These are phyloP conservation scores for Hexactinellida sp. DNA, from an alignment of 37 sponge, comb jelly and placozoan genomes.

Conservation along the genomic window DNA sequence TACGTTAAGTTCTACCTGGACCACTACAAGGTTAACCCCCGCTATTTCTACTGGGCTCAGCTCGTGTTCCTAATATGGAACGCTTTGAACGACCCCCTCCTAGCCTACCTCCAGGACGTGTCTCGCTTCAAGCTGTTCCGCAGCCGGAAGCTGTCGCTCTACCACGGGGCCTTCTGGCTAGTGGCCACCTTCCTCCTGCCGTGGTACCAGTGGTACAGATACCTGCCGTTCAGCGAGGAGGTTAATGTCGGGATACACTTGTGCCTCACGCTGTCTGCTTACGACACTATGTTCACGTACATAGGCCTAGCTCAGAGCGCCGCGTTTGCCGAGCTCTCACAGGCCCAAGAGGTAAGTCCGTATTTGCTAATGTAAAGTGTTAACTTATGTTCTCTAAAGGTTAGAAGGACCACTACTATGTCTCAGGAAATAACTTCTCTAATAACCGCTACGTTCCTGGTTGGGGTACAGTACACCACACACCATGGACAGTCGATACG, in stretches of 20 bases:
- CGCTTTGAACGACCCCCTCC: slow-evolving; percentile 33
- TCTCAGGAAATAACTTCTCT: background rate
- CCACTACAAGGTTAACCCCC: slow-evolving; percentile 18
- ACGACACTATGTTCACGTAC: slow-evolving; percentile 37
- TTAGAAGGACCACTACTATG: background rate
- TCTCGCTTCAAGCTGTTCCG: background rate
- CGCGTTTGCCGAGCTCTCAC: slow-evolving; percentile 24
- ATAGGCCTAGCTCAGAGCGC: slow-evolving; percentile 32
- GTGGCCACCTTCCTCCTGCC: background rate
- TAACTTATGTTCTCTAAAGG: background rate
- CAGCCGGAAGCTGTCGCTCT: background rate
- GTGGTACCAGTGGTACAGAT: background rate
- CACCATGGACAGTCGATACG: background rate
- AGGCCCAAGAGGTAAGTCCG: slow-evolving; percentile 9
- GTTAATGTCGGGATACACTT: slow-evolving; percentile 20
- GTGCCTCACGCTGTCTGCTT: slow-evolving; percentile 19
- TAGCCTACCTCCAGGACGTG: slow-evolving; percentile 27
- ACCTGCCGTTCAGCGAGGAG: background rate
- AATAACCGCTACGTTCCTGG: background rate
- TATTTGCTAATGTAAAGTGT: background rate
- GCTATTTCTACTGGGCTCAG: slow-evolving; percentile 23
- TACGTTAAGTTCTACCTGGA: slow-evolving; percentile 27
- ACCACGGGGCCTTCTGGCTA: background rate
- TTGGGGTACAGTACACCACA: background rate
- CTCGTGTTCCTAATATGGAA: slow-evolving; percentile 24